phyloP scores from a whole-genome alignment of 2,888 invertebrate genomes.

The Trichopoda pennipes region DNA sequence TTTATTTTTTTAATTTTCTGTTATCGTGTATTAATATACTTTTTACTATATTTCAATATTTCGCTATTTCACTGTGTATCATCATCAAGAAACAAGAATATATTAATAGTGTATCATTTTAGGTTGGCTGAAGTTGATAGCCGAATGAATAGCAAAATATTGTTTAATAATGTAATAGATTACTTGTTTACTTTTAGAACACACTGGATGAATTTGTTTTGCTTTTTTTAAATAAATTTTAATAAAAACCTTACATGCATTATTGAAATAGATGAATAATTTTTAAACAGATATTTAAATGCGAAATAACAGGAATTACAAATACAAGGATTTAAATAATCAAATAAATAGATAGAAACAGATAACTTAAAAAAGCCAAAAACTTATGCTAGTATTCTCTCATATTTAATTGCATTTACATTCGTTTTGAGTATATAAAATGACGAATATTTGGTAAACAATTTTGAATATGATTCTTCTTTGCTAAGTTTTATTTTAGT shows the following conservation, averaged over 20 bases:
- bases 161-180: no score
- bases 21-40: no score
- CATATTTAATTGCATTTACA: conserved; percentile 10
- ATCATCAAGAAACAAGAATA: no score
- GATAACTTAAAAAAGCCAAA: conserved; percentile 8
- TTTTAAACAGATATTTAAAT: not conserved
- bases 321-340: conserved; percentile 4
- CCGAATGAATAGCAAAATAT: no score
- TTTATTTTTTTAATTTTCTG: no score
- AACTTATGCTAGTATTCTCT: not conserved
- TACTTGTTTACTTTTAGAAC: not conserved
- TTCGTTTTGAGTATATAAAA: not conserved
- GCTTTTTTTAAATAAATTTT: not conserved
- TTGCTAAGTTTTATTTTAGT: not conserved
- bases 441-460: not conserved
- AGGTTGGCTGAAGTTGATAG: no score
- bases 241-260: no score
- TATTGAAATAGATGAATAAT: no score
- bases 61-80: no score
- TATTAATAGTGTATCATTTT: no score
- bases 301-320: not conserved
- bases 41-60: no score
- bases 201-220: not conserved
- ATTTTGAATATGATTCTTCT: not conserved
- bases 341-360: not conserved